These are phyloP conservation scores for Microctonus aethiopoides DNA, from an alignment of 2,888 invertebrate genomes.

Conservation along the genomic window DNA sequence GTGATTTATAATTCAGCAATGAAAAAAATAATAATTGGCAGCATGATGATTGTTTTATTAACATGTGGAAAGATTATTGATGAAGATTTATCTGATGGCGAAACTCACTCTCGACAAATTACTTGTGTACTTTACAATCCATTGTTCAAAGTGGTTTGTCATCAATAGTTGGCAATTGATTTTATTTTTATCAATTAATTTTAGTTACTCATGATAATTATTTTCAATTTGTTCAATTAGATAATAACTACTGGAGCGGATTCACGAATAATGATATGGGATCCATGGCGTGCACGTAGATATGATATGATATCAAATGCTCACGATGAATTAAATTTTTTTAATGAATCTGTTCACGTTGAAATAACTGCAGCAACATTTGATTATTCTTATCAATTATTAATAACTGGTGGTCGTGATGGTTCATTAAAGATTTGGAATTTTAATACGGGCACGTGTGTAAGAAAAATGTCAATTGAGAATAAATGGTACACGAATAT, in stretches of 20 bases:
- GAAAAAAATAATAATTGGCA: conserved; percentile 76
- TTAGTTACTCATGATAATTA: not conserved
- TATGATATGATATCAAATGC: conserved; percentile 77
- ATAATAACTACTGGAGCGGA: conserved; percentile 83
- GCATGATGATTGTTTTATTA: conserved; percentile 74
- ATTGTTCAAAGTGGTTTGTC: conserved; percentile 73
- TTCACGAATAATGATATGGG: conserved; percentile 86
- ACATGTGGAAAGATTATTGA: conserved; percentile 76
- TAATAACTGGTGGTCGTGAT: conserved; percentile 83
- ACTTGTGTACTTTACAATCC: conserved; percentile 82
- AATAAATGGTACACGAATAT: conserved; percentile 70
- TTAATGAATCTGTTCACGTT: conserved; percentile 75
- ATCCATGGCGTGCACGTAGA: conserved; percentile 78
- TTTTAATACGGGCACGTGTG: conserved; percentile 82
- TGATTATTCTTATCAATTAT: conserved; percentile 78
- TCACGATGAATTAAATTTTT: conserved; percentile 73
- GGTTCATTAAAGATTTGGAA: conserved; percentile 87
- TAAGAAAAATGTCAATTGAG: conserved; percentile 76
- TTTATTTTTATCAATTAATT: not conserved
- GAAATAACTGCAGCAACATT: conserved; percentile 84
- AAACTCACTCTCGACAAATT: conserved; percentile 76
- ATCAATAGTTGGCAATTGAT: not conserved
- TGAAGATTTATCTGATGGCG: conserved; percentile 78
- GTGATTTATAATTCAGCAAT: conserved; percentile 76
- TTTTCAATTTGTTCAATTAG: conserved; percentile 43